phyloP scores from a whole-genome alignment of 53 echinoderm and acorn worm species.

The Holothuria scabra region DNA sequence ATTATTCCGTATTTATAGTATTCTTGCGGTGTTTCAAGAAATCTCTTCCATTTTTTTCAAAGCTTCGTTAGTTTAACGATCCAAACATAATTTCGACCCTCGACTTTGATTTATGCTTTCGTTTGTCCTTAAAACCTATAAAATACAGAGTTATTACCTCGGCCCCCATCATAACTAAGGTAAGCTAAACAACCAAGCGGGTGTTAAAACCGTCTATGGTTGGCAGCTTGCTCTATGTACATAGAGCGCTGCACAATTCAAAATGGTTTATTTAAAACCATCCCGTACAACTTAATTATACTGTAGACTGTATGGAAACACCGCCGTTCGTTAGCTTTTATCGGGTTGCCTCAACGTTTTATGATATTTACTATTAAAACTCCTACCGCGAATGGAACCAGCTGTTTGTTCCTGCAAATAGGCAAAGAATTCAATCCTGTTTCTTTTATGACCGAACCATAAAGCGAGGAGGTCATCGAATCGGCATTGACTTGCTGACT shows the following conservation, averaged over 20 bases:
- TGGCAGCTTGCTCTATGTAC: too few species aligned
- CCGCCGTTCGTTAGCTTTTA: too few species aligned
- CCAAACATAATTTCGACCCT: constrained; percentile 18
- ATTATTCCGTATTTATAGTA: too few species aligned
- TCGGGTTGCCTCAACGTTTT: constrained; percentile 3
- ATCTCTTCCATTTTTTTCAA: too few species aligned
- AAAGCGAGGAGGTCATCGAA: constrained; percentile 19
- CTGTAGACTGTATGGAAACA: too few species aligned
- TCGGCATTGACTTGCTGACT: constrained; percentile 35
- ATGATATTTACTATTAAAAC: constrained; percentile 41
- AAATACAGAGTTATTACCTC: background rate
- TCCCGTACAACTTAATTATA: too few species aligned
- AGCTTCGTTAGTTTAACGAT: constrained; percentile 8
- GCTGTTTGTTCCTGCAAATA: constrained; percentile 36
- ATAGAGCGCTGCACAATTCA: too few species aligned
- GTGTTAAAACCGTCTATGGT: too few species aligned
- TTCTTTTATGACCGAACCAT: constrained; percentile 15
- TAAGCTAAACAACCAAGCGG: constrained; percentile 2
- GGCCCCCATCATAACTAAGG: background rate
- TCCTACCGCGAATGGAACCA: constrained; percentile 37
- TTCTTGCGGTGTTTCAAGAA: too few species aligned
- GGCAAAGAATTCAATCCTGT: constrained; percentile 18
- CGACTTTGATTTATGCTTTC: constrained; percentile 11
- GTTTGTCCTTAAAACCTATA: constrained; percentile 20
- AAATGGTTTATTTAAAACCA: too few species aligned